A percentile compares a stretch with the other conserved stretches of the same genome.
Evolutionary conservation across 1,140 invertebrate genomes (phyloP).

Genomic region (Orussus abietinus): DNA sequence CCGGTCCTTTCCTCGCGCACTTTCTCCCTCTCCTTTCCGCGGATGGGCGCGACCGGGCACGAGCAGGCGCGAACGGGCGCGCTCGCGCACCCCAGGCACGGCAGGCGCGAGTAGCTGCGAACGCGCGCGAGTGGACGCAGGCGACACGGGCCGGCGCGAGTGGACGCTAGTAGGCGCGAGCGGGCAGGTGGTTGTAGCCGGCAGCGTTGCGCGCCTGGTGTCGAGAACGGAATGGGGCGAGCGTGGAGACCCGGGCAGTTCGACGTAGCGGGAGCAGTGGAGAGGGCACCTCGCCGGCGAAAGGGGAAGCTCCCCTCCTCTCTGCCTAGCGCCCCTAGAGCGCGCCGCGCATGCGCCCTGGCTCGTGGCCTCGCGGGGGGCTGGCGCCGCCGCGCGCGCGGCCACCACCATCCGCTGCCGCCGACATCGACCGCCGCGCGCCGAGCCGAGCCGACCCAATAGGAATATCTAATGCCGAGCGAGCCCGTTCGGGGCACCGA

Average conservation of each 20-base stretch:
- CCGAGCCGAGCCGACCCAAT: slow-evolving; percentile 42
- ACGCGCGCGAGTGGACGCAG: not conserved
- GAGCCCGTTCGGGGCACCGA: not conserved
- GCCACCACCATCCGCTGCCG: not conserved
- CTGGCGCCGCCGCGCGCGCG: slow-evolving; percentile 13
- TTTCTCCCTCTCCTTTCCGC: too few relatives aligned
- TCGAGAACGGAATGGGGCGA: slow-evolving; percentile 54
- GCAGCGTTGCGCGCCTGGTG: slow-evolving; percentile 48
- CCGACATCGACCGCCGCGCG: not conserved
- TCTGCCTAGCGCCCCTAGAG: slow-evolving; percentile 24
- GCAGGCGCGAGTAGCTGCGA: slow-evolving; percentile 4
- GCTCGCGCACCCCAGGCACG: slow-evolving; percentile 5
- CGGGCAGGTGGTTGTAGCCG: not conserved
- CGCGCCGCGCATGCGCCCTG: slow-evolving; percentile 30
- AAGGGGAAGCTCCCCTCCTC: slow-evolving; percentile 24
- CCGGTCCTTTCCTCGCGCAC: too few relatives aligned
- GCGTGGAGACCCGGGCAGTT: slow-evolving; percentile 53
- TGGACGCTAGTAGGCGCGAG: not conserved
- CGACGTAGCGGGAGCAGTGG: slow-evolving; percentile 17
- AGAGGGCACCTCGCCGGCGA: slow-evolving; percentile 19
- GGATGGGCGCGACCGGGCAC: not conserved
- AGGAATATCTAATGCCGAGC: slow-evolving; percentile 52
- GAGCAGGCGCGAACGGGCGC: not conserved
- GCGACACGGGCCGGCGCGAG: not conserved
- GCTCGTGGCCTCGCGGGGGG: too few relatives aligned